These are phyloP conservation scores for Turnix velox DNA, from an alignment of 2,113 vertebrate species.

Conservation along the genomic window DNA sequence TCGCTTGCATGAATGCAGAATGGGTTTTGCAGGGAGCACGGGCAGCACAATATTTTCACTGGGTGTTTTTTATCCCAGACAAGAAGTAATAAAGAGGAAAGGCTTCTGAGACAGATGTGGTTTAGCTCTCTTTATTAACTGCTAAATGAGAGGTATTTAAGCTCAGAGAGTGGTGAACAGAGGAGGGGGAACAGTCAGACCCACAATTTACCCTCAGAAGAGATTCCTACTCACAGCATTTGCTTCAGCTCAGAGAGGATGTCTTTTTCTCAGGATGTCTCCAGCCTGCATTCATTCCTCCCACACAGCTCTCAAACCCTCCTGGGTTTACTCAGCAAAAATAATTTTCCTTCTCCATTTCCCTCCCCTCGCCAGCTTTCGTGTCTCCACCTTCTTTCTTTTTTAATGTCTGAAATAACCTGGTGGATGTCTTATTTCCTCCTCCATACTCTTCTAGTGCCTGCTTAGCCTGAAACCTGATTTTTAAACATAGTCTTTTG, in stretches of 20 bases:
- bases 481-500: not conserved
- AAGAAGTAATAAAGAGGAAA: not conserved
- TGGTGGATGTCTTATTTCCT: not conserved
- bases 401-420: not conserved
- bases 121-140: not conserved
- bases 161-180: not conserved
- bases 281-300: accelerated
- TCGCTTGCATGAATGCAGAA: not conserved
- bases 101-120: not conserved
- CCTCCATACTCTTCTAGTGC: not conserved
- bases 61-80: not conserved
- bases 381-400: not conserved
- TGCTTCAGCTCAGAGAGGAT: not conserved
- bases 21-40: not conserved
- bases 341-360: not conserved
- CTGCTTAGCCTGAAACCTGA: not conserved
- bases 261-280: not conserved
- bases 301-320: not conserved
- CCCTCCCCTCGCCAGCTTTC: not conserved
- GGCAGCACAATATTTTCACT: not conserved
- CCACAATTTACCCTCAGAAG: not conserved
- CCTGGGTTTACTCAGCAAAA: not conserved
- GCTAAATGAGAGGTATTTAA: not conserved
- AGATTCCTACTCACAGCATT: not conserved
- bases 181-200: not conserved